Evolutionary conservation across 1,140 invertebrate species (phyloP).

Genomic region (Phymorhynchus buccinoides): DNA sequence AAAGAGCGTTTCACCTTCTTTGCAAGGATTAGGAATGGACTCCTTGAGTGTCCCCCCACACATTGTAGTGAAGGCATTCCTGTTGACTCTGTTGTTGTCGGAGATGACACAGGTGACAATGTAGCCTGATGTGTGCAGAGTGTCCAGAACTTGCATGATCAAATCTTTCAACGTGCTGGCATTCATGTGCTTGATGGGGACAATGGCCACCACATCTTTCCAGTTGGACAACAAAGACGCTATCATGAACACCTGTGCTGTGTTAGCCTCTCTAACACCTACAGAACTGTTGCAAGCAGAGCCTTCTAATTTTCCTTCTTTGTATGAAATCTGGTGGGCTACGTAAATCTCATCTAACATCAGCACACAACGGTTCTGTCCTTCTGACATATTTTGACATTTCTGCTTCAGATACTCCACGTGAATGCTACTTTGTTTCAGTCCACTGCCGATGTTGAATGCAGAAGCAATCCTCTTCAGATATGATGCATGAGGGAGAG

Average conservation of each 20-base stretch:
- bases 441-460: not conserved
- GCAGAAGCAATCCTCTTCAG: not conserved
- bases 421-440: not conserved
- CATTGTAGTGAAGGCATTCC: not conserved
- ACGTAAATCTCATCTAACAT: slow-evolving; percentile 14
- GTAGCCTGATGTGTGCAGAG: not conserved
- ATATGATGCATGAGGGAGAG: not conserved
- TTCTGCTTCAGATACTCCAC: not conserved
- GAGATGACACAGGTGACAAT: slow-evolving; percentile 5
- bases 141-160: not conserved
- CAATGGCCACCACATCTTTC: not conserved
- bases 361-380: not conserved
- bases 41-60: not conserved
- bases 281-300: not conserved
- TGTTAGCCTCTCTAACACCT: slow-evolving; percentile 11
- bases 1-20: not conserved
- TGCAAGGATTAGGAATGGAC: not conserved
- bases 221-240: not conserved
- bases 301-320: not conserved
- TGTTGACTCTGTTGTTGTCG: slow-evolving; percentile 10
- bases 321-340: not conserved
- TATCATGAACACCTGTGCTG: not conserved
- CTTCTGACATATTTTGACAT: not conserved
- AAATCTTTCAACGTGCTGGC: not conserved
- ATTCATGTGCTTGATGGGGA: not conserved